Conservation (phyloP, 92 coral and sea anemone species). For the Plumapathes pennacea region DNA sequence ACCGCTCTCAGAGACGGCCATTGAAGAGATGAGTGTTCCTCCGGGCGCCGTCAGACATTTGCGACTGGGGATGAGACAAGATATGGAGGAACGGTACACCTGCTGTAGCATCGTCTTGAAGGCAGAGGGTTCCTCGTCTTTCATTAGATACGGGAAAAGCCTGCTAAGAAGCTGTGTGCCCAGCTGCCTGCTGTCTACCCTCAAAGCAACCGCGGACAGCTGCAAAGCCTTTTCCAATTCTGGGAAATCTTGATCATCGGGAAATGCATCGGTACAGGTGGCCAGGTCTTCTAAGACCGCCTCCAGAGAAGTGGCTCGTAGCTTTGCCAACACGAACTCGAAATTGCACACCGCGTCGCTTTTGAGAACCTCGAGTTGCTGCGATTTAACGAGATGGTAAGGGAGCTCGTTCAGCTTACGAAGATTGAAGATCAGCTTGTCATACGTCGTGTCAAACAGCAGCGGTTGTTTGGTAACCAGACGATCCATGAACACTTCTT, state of each 20-base stretch:
- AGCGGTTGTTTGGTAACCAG: conserved; percentile 80
- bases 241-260: conserved; percentile 72
- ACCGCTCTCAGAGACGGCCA: conserved; percentile 56
- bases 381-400: conserved; percentile 65
- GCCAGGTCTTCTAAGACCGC: conserved; percentile 72
- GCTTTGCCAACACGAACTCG: conserved; percentile 82
- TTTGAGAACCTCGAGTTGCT: conserved; percentile 52
- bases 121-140: conserved; percentile 27
- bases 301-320: conserved; percentile 72
- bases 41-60: conserved; percentile 88
- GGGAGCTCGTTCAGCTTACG: conserved; percentile 90
- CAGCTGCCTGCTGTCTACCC: conserved; percentile 72
- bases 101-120: conserved; percentile 58
- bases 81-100: conserved; percentile 68
- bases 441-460: conserved; percentile 58
- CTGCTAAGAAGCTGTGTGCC: conserved; percentile 91
- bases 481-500: conserved; percentile 68
- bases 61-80: conserved; percentile 76
- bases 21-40: conserved; percentile 75
- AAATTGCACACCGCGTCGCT: conserved; percentile 74
- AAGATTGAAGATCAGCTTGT: conserved; percentile 65
- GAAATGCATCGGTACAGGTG: conserved; percentile 45
- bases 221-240: conserved; percentile 67
- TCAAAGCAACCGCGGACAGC: conserved; percentile 75
- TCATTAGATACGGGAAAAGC: conserved; percentile 34